phyloP scores from a whole-genome alignment of 2,113 vertebrate species.

The Carollia perspicillata region DNA sequence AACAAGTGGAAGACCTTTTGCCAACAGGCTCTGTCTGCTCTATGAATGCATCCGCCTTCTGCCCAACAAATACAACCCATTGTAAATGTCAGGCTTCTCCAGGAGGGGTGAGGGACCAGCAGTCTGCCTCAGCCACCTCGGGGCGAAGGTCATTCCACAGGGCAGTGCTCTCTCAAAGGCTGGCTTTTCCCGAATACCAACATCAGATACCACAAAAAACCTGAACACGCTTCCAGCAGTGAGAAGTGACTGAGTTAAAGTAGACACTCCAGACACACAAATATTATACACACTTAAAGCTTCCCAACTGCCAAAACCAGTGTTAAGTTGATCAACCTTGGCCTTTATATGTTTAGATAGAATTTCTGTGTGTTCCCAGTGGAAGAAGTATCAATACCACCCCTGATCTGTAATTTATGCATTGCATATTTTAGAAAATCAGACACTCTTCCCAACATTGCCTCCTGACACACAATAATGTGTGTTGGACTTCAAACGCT shows the following conservation, averaged over 20 bases:
- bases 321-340: slow-evolving; percentile 91
- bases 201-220: slow-evolving; percentile 68
- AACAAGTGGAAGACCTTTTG: slow-evolving; percentile 79
- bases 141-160: slow-evolving; percentile 77
- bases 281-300: slow-evolving; percentile 51
- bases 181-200: slow-evolving; percentile 78
- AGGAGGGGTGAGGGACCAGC: slow-evolving; percentile 83
- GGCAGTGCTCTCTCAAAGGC: slow-evolving; percentile 60
- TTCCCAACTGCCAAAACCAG: slow-evolving; percentile 78
- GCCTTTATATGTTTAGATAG: slow-evolving; percentile 78
- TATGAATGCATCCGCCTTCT: slow-evolving; percentile 77
- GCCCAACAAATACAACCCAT: slow-evolving; percentile 97
- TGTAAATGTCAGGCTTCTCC: slow-evolving; percentile 95
- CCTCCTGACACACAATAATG: slow-evolving; percentile 75
- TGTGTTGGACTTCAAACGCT: slow-evolving; percentile 65
- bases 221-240: slow-evolving; percentile 69
- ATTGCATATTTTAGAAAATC: slow-evolving; percentile 88
- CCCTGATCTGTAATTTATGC: slow-evolving; percentile 90
- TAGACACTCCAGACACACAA: slow-evolving; percentile 75
- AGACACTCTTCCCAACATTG: slow-evolving; percentile 72
- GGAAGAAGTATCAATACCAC: slow-evolving; percentile 75
- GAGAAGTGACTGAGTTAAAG: slow-evolving; percentile 80
- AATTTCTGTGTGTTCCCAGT: slow-evolving; percentile 78
- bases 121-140: slow-evolving; percentile 76
- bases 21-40: slow-evolving; percentile 79